Percentiles rank a stretch among this genome's conserved stretches.
Evolutionary conservation across 2,113 vertebrate species (phyloP).

Genomic region (Aegithalos caudatus): DNA sequence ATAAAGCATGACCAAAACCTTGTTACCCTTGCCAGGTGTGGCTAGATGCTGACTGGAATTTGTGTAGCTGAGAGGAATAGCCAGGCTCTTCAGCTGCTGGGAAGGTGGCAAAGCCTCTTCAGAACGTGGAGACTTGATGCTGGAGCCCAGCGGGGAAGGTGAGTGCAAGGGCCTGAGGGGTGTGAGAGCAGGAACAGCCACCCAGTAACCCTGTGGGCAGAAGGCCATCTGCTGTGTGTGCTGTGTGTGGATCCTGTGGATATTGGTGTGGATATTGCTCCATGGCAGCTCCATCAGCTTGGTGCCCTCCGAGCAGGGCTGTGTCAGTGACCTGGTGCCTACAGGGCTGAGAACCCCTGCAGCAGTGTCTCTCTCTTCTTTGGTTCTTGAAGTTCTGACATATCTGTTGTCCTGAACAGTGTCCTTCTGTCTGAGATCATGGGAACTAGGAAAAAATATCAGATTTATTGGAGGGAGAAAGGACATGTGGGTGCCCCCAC

Average conservation of each 20-base stretch:
- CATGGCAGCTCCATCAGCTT: background rate
- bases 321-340: background rate
- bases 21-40: background rate
- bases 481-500: rapidly evolving
- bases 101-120: background rate
- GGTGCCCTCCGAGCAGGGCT: background rate
- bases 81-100: background rate
- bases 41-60: background rate
- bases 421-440: background rate
- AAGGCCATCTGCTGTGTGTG: background rate
- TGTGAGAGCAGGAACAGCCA: background rate
- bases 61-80: background rate
- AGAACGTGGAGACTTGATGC: background rate
- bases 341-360: background rate
- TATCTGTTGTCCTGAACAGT: background rate
- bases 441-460: background rate
- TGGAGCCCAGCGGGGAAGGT: background rate
- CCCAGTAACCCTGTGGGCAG: background rate
- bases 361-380: background rate
- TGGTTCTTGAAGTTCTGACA: background rate
- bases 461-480: background rate
- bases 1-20: background rate
- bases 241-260: background rate
- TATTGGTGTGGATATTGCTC: background rate
- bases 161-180: background rate